phyloP scores from a whole-genome alignment of 2,888 invertebrate genomes.

The Thereva nobilitata region DNA sequence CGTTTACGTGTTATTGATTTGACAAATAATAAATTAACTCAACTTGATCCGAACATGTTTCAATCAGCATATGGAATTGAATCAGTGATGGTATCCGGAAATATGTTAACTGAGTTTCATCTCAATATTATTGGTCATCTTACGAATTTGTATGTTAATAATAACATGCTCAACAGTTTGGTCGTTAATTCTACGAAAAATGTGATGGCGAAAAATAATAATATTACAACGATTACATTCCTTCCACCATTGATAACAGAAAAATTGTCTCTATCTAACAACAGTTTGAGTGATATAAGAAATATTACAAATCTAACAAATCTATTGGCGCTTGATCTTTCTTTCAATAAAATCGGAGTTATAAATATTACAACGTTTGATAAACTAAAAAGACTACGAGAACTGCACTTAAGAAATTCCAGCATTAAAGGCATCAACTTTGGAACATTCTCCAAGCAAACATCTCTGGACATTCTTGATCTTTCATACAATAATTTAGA shows the following conservation, averaged over 20 bases:
- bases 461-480: conserved; percentile 58
- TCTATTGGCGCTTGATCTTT: conserved; percentile 51
- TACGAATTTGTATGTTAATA: conserved; percentile 50
- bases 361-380: conserved; percentile 54
- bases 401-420: conserved; percentile 50
- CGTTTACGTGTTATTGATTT: conserved; percentile 54
- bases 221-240: conserved; percentile 48
- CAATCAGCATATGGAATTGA: conserved; percentile 51
- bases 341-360: conserved; percentile 52
- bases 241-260: conserved; percentile 50
- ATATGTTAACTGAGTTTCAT: conserved; percentile 48
- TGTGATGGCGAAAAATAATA: conserved; percentile 53
- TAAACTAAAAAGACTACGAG: conserved; percentile 51
- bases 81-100: conserved; percentile 48
- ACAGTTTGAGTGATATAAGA: conserved; percentile 49
- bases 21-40: conserved; percentile 49
- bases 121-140: conserved; percentile 50
- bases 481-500: conserved; percentile 61
- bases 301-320: conserved; percentile 47
- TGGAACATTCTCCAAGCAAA: conserved; percentile 57
- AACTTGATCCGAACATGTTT: conserved; percentile 53
- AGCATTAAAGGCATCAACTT: conserved; percentile 51
- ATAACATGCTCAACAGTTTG: conserved; percentile 50
- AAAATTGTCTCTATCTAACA: conserved; percentile 49
- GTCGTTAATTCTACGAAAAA: conserved; percentile 51